Evolutionary conservation across 2,888 invertebrate species (phyloP).

Genomic region (Mesoligia furuncula): DNA sequence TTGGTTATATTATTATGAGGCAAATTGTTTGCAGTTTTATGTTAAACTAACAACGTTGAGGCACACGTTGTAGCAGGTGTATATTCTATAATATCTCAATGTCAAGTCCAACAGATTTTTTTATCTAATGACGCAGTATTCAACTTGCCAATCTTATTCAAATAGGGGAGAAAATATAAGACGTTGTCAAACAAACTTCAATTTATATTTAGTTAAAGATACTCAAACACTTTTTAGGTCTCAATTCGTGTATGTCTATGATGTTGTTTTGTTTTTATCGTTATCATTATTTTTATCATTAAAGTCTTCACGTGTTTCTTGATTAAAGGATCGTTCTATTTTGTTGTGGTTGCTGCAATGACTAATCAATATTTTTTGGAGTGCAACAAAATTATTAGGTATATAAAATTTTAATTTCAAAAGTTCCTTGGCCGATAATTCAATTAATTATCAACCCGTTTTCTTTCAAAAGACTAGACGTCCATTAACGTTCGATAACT

Average conservation of each 20-base stretch:
- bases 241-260: slow-evolving; percentile 16
- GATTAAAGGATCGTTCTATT: slow-evolving; percentile 16
- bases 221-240: neutral
- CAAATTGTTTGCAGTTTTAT: neutral
- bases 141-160: slow-evolving; percentile 43
- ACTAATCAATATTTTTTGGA: neutral
- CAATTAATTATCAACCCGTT: slow-evolving; percentile 11
- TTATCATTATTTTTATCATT: slow-evolving; percentile 43
- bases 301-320: slow-evolving; percentile 20
- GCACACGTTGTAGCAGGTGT: slow-evolving; percentile 7
- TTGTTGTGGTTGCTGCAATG: neutral
- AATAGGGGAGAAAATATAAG: slow-evolving; percentile 44
- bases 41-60: neutral
- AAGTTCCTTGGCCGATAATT: neutral
- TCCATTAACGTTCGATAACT: slow-evolving; percentile 31
- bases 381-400: neutral
- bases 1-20: neutral
- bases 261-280: slow-evolving; percentile 23
- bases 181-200: slow-evolving; percentile 46
- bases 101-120: slow-evolving; percentile 43
- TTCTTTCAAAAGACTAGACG: slow-evolving; percentile 10
- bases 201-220: slow-evolving; percentile 23
- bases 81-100: slow-evolving; percentile 10
- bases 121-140: slow-evolving; percentile 55
- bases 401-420: neutral